A percentile compares a stretch with the other conserved stretches of the same genome.
Evolutionary conservation across 1,140 invertebrate species (phyloP).

Genomic region (Steinernema feltiae): DNA sequence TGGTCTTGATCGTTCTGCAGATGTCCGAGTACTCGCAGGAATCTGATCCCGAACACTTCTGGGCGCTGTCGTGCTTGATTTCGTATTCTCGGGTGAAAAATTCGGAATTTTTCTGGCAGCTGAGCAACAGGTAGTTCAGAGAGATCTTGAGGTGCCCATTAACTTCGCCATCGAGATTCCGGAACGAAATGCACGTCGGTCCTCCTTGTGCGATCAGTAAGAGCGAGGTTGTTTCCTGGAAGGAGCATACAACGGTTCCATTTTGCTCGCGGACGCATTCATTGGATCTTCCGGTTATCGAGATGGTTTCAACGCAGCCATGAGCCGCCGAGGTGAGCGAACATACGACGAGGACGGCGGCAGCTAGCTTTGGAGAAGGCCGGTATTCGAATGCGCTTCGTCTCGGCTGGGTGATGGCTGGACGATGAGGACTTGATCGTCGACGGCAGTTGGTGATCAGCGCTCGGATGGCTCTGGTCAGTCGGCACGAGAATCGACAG

Average conservation of each 20-base stretch:
- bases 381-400: neutral
- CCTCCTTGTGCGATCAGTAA: neutral
- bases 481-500: neutral
- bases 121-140: neutral
- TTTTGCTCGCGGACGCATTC: neutral
- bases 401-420: too few species aligned
- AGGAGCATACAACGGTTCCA: neutral
- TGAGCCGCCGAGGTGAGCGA: neutral
- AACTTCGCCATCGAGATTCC: neutral
- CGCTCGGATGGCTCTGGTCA: too few species aligned
- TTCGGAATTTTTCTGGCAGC: neutral
- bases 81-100: neutral
- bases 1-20: neutral
- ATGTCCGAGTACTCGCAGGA: neutral
- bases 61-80: neutral
- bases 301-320: neutral
- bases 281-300: neutral
- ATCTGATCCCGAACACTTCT: neutral
- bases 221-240: neutral
- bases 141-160: neutral
- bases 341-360: neutral
- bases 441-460: too few species aligned
- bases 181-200: neutral
- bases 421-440: too few species aligned
- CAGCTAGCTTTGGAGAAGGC: neutral